phyloP scores from a whole-genome alignment of 2,113 vertebrate genomes.

The Brachyistius frenatus region DNA sequence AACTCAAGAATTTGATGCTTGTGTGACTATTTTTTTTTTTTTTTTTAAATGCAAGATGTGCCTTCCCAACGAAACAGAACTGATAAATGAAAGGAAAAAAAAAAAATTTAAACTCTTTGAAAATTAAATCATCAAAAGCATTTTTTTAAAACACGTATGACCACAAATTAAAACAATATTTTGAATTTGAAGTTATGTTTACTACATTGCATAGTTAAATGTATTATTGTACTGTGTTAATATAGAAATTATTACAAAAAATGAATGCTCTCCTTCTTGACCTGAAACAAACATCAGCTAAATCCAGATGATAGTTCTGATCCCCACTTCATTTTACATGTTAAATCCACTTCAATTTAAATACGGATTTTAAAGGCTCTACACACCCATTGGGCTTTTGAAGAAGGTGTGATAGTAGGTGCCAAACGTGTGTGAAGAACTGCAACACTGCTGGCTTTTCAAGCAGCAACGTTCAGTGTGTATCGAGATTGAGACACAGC shows the following conservation, averaged over 20 bases:
- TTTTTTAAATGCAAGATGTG: not conserved
- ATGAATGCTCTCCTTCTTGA: slow-evolving; percentile 1
- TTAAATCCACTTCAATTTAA: slow-evolving; percentile 25
- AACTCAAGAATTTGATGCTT: not conserved
- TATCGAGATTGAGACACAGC: slow-evolving; percentile 15
- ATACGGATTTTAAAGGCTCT: slow-evolving; percentile 28
- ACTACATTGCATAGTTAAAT: not conserved
- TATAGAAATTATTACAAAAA: not conserved
- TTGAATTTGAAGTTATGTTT: not conserved
- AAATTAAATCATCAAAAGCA: no score
- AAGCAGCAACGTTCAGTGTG: slow-evolving; percentile 8
- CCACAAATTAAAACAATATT: no score
- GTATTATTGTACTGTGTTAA: not conserved
- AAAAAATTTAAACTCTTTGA: no score
- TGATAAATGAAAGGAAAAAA: not conserved
- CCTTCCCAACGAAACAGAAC: not conserved
- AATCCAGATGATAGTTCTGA: slow-evolving; percentile 27
- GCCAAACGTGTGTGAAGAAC: not conserved
- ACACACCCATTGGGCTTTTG: not conserved
- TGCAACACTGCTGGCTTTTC: slow-evolving; percentile 21
- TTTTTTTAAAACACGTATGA: no score
- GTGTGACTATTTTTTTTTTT: slow-evolving; percentile 6
- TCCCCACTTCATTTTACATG: slow-evolving; percentile 35
- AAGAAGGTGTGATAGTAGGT: not conserved
- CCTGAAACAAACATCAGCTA: not conserved